Conservation (phyloP, 2,797 vertebrate genomes). For the Pipistrellus nathusii region DNA sequence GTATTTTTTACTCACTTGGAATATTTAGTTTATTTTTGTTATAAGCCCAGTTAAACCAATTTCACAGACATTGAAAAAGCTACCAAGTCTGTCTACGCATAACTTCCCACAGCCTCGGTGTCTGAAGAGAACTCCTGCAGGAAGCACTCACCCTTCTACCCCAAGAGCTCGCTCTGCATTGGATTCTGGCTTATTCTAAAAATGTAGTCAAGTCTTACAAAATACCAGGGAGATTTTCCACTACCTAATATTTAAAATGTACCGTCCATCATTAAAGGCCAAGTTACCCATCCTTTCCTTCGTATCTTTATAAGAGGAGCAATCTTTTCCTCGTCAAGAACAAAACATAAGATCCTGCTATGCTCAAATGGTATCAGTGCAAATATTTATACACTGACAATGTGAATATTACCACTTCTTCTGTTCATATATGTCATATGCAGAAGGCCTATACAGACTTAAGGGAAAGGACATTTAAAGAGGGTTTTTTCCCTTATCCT, state of each 20-base stretch:
- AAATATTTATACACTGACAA: neutral
- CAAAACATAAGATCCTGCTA: neutral
- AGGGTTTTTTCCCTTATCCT: neutral
- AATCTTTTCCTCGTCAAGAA: conserved; percentile 17
- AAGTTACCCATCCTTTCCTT: neutral
- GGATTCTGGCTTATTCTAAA: conserved; percentile 46
- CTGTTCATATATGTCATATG: neutral
- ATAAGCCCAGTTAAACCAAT: conserved; percentile 1
- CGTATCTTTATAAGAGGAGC: neutral
- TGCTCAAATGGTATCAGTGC: neutral
- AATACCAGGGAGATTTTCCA: conserved; percentile 35
- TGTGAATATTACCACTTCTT: neutral
- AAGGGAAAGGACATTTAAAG: neutral
- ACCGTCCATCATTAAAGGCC: neutral
- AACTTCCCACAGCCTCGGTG: neutral
- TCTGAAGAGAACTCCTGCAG: neutral
- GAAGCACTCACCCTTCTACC: neutral
- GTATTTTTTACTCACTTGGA: conserved; percentile 7
- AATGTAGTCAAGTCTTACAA: conserved; percentile 37
- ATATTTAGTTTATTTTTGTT: neutral
- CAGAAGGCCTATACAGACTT: neutral
- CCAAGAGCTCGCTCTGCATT: neutral
- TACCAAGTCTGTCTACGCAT: neutral
- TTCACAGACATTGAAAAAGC: neutral
- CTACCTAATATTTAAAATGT: conserved; percentile 47